phyloP scores from a whole-genome alignment of 2,888 invertebrate genomes.

The Siphonodentalium dalli region DNA sequence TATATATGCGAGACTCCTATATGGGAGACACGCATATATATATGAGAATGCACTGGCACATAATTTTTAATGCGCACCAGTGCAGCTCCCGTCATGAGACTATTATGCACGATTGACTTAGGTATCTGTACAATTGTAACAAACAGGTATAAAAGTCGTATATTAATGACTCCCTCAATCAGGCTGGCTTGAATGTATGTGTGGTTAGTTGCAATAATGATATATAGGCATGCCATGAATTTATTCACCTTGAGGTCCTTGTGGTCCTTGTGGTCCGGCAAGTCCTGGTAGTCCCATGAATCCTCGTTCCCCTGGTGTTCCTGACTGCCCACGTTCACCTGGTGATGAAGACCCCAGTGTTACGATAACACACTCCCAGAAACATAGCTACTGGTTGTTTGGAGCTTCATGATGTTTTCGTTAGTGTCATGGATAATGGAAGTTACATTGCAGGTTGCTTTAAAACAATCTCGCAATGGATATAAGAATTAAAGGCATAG shows the following conservation, averaged over 20 bases:
- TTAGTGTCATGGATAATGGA: not conserved
- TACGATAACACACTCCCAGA: not conserved
- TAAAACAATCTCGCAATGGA: too few relatives aligned
- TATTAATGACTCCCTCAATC: too few relatives aligned
- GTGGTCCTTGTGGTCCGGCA: conserved; percentile 70
- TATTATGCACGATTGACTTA: not conserved
- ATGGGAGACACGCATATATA: not conserved
- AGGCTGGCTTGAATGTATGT: not conserved
- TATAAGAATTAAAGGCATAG: too few relatives aligned
- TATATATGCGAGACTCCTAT: too few relatives aligned
- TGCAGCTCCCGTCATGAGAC: too few relatives aligned
- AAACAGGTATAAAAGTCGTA: not conserved
- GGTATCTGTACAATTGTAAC: not conserved
- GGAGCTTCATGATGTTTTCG: not conserved
- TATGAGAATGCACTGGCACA: too few relatives aligned
- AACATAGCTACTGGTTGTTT: not conserved
- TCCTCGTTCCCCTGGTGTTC: conserved; percentile 73
- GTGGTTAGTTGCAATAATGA: not conserved
- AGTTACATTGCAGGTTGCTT: too few relatives aligned
- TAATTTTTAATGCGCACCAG: too few relatives aligned
- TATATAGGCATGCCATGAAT: not conserved
- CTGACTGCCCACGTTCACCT: conserved; percentile 76
- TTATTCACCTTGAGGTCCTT: conserved; percentile 33
- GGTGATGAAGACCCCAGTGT: conserved; percentile 13
- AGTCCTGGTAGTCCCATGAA: conserved; percentile 74